A percentile compares a stretch with the other conserved stretches of the same genome.
Evolutionary conservation across 2,888 invertebrate genomes (phyloP).

Genomic region (Eupithecia inturbata): DNA sequence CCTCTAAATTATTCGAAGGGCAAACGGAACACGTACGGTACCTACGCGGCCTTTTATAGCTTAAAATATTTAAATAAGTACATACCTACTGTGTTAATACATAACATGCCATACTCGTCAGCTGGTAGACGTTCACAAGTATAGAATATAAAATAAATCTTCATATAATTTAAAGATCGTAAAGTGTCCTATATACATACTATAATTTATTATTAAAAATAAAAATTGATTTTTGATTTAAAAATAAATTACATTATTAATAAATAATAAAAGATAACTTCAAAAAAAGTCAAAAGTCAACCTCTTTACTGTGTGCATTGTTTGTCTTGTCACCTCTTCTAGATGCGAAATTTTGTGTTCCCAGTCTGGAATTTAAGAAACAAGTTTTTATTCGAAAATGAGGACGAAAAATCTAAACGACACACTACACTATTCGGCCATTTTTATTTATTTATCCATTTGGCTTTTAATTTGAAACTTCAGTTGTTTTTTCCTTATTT

Average conservation of each 20-base stretch:
- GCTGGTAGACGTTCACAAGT: not conserved
- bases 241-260: too few relatives aligned
- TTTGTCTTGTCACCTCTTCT: not conserved
- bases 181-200: too few relatives aligned
- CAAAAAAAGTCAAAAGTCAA: not conserved
- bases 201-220: too few relatives aligned
- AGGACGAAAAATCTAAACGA: not conserved
- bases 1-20: constrained; percentile 10
- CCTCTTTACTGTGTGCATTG: not conserved
- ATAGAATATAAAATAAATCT: too few relatives aligned
- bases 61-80: constrained; percentile 6
- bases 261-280: too few relatives aligned
- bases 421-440: not conserved
- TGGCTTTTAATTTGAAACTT: not conserved
- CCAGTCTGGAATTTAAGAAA: not conserved
- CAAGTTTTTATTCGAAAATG: not conserved
- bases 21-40: constrained; percentile 4
- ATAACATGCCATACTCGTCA: not conserved
- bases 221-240: too few relatives aligned
- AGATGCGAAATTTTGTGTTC: not conserved
- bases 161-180: too few relatives aligned
- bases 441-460: too few relatives aligned
- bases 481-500: not conserved
- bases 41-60: not conserved
- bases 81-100: not conserved